Percentiles rank a stretch among this genome's conserved stretches.
Conservation (phyloP, 2,797 vertebrate genomes). For the Cryptoprocta ferox region DNA sequence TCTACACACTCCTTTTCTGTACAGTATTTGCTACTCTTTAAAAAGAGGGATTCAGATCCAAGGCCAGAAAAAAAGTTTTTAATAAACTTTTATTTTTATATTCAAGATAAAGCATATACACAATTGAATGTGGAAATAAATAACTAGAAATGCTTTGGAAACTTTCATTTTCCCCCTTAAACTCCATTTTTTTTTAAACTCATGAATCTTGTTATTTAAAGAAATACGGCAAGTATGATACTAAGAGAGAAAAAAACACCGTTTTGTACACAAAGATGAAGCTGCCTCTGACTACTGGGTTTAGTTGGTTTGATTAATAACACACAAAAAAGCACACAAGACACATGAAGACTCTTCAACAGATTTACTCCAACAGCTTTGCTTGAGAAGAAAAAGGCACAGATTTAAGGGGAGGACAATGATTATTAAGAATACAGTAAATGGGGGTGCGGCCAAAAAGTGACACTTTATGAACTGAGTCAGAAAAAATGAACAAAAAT, state of each 20-base stretch:
- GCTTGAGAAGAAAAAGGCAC: slow-evolving; percentile 88
- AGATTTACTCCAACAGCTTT: slow-evolving; percentile 86
- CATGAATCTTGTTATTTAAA: slow-evolving; percentile 60
- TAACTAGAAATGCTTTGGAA: slow-evolving; percentile 81
- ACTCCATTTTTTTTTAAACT: slow-evolving; percentile 48
- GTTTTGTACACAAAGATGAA: slow-evolving; percentile 60
- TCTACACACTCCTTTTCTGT: not conserved
- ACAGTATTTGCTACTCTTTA: not conserved
- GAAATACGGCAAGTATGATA: slow-evolving; percentile 67
- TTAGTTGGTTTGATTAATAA: slow-evolving; percentile 53
- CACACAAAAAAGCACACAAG: slow-evolving; percentile 79
- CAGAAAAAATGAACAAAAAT: slow-evolving; percentile 69
- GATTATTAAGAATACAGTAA: slow-evolving; percentile 84
- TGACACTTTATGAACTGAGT: slow-evolving; percentile 82
- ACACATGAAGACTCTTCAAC: slow-evolving; percentile 85
- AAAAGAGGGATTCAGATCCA: slow-evolving; percentile 5
- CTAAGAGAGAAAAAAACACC: slow-evolving; percentile 28
- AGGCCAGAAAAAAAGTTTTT: slow-evolving; percentile 66
- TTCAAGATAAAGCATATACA: slow-evolving; percentile 79
- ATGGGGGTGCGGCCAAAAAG: slow-evolving; percentile 79
- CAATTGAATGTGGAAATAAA: slow-evolving; percentile 75
- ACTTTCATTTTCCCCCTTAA: slow-evolving; percentile 63
- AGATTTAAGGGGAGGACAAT: slow-evolving; percentile 86
- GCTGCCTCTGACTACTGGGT: slow-evolving; percentile 59
- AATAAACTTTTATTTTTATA: slow-evolving; percentile 78